Evolutionary conservation across 2,888 invertebrate species (phyloP), one percentile per base, ranked within the genome.

Genomic region (Seira musarum): DNA sequence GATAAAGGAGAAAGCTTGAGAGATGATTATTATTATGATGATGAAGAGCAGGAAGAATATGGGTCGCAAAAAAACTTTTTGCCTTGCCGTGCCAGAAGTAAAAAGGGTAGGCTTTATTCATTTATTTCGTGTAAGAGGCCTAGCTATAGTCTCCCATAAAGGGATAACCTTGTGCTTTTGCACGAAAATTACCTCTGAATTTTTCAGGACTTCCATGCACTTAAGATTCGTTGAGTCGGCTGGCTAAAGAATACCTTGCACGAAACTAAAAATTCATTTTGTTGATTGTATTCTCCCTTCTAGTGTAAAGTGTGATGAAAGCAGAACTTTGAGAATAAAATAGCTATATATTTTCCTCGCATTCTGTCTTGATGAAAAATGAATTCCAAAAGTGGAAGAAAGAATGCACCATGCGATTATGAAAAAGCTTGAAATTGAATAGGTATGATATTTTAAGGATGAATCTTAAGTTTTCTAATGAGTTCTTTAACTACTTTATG

Each of bases 181-280:
- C 60, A 60, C 60, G 60, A 61, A 69, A 76, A 76, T 69, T 76
- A 70, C 76, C 22, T 76, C 64, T 76, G 69, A 76, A 76, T 76
- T 69, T 76, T 76, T 76, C 49, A 49, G 1, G 5, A 67, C 21
- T n/a, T 49, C 49, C 35, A 5, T 49, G 49, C 49, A 49, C 49
- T 49, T 60, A 60, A 21, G 60, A 21, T 60, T 60, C 17, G 19
- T 60, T 8, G 60, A 19, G 60, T 21, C 60, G n/a, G 3, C 19
- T n/a, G 60, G 3, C 19, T n/a, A 21, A 60, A 60, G 21, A 60
- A 21, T 19, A 5, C 22, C 2, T 60, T 57, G 21, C 60, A 30
- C 30, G 30, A 30, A 8, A 30, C 3, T 30, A 30, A 2, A 30
- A 8, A 30, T 5, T 30, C 30, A 30, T 30, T 30, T 30, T 2